Conservation (phyloP, 64 coral and sea anemone genomes). For the Porites australiensis region DNA sequence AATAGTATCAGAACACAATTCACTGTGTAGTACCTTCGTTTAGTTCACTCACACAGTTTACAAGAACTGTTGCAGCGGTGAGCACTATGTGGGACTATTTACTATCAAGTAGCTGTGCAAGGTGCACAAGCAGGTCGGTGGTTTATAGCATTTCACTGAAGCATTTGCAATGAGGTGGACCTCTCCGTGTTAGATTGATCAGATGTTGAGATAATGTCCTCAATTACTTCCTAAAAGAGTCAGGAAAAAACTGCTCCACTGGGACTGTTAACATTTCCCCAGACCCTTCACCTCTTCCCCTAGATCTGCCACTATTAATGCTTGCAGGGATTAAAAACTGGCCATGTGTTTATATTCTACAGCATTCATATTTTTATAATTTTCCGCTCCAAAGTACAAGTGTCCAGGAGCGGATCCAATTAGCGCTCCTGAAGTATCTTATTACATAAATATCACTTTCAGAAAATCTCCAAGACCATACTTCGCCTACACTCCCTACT, state of each 20-base stretch:
- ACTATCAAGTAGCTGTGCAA: not conserved
- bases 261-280: conserved; percentile 63
- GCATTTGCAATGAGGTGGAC: not conserved
- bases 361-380: too few relatives aligned
- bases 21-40: not conserved
- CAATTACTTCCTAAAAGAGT: conserved; percentile 58
- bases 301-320: too few relatives aligned
- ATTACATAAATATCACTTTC: too few relatives aligned
- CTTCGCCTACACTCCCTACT: too few relatives aligned
- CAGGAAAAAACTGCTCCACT: conserved; percentile 51
- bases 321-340: too few relatives aligned
- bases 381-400: too few relatives aligned
- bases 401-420: too few relatives aligned
- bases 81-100: not conserved
- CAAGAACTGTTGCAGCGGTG: not conserved
- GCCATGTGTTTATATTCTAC: too few relatives aligned
- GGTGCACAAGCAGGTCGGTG: not conserved
- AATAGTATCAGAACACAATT: too few relatives aligned
- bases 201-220: not conserved
- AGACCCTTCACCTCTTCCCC: too few relatives aligned
- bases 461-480: too few relatives aligned
- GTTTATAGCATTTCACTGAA: not conserved
- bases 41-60: not conserved
- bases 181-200: not conserved
- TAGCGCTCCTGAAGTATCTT: too few relatives aligned